Percentiles rank a stretch among this genome's conserved stretches.
phyloP scores from a whole-genome alignment of 37 sponge, comb jelly and placozoan genomes.

The Sycon ciliatum region DNA sequence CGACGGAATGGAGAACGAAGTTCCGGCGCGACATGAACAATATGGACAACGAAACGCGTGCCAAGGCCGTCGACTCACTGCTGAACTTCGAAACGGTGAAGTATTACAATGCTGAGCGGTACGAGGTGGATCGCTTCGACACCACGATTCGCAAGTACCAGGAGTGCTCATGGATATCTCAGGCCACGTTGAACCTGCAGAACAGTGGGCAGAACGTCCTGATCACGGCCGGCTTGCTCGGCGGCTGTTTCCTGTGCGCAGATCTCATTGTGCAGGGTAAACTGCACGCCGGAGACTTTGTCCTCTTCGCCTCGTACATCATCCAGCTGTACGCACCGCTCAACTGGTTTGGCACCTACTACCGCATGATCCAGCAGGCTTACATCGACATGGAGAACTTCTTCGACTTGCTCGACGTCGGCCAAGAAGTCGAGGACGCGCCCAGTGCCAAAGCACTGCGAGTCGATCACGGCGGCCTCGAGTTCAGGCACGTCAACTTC shows the following conservation, averaged over 20 bases:
- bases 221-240: conserved; percentile 66
- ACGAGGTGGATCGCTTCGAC: conserved; percentile 69
- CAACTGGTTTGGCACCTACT: conserved; percentile 94
- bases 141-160: neutral
- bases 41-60: conserved; percentile 63
- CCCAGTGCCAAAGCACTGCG: conserved; percentile 13
- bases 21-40: conserved; percentile 84
- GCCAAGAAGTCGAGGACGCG: conserved; percentile 46
- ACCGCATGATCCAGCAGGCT: conserved; percentile 80
- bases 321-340: conserved; percentile 90
- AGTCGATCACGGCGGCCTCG: conserved; percentile 54
- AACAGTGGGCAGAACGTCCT: conserved; percentile 72
- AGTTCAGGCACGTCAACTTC: conserved; percentile 79
- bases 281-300: conserved; percentile 86
- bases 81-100: conserved; percentile 99
- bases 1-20: conserved; percentile 94
- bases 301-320: conserved; percentile 91
- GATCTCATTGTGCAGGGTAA: conserved; percentile 69
- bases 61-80: conserved; percentile 86
- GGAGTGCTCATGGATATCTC: conserved; percentile 62
- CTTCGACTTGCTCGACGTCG: conserved; percentile 83
- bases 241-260: conserved; percentile 83
- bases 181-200: conserved; percentile 61
- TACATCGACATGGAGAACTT: conserved; percentile 99
- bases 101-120: conserved; percentile 84